Percentiles rank a stretch among this genome's conserved stretches.
These are phyloP conservation scores for Falco biarmicus DNA, from an alignment of 2,797 vertebrate species.

Conservation along the genomic window DNA sequence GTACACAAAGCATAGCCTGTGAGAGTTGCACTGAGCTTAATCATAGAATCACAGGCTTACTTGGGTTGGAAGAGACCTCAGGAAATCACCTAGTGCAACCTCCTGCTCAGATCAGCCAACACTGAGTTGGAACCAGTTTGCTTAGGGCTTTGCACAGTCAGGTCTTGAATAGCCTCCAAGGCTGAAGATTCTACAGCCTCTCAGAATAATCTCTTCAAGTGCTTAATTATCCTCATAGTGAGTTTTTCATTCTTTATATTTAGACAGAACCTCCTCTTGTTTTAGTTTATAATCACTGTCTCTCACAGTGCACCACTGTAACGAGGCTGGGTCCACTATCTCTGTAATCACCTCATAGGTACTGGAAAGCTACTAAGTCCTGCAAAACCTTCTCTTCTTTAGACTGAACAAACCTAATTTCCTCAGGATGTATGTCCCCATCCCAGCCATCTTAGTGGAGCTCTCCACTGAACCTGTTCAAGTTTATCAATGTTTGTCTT, in stretches of 20 bases:
- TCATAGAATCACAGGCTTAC: neutral
- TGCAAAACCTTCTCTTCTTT: neutral
- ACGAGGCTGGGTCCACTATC: neutral
- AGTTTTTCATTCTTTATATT: neutral
- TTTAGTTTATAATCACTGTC: neutral
- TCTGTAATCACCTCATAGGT: neutral
- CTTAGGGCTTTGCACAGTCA: neutral
- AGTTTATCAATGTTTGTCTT: neutral
- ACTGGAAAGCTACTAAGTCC: neutral
- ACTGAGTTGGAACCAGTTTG: neutral
- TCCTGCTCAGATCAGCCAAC: neutral
- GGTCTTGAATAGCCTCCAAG: neutral
- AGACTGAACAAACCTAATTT: neutral
- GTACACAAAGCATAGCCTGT: neutral
- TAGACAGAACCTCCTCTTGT: neutral
- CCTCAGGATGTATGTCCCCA: neutral
- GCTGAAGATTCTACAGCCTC: neutral
- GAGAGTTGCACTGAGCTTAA: neutral
- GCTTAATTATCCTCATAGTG: neutral
- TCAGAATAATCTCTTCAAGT: neutral
- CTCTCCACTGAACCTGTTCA: neutral
- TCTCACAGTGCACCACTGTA: neutral
- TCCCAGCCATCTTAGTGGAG: neutral
- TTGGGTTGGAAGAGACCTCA: neutral
- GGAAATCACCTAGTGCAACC: neutral